A percentile compares a stretch with the other conserved stretches of the same genome.
These are phyloP conservation scores for Microcebus tavaratra DNA, from an alignment of 2,113 vertebrate genomes.

Conservation along the genomic window DNA sequence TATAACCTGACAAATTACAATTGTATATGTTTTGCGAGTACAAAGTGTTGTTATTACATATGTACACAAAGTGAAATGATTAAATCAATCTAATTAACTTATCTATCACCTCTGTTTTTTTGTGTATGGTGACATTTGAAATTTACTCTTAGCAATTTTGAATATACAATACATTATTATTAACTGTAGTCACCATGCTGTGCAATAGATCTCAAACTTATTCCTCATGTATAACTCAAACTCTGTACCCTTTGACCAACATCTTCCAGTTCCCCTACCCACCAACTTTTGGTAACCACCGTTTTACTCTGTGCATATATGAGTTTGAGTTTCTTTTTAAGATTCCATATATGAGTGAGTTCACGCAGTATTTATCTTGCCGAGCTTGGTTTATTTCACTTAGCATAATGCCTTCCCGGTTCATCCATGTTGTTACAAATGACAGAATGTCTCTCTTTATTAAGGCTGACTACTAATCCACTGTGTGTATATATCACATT, in stretches of 20 bases:
- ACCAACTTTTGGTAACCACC: neutral
- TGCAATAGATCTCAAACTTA: neutral
- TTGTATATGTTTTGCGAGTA: neutral
- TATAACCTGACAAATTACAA: neutral
- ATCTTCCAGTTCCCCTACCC: neutral
- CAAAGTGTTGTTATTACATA: neutral
- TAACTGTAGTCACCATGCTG: neutral
- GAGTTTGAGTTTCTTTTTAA: neutral
- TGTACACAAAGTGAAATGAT: neutral
- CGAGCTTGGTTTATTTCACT: neutral
- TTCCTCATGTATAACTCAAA: neutral
- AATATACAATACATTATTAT: neutral
- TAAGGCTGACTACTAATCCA: neutral
- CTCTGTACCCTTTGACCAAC: neutral
- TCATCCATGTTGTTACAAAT: neutral
- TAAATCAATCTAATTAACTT: neutral
- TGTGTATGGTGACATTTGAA: neutral
- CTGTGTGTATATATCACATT: too few relatives aligned
- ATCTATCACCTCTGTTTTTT: neutral
- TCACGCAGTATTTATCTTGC: neutral
- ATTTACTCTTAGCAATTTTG: neutral
- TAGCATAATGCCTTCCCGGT: neutral
- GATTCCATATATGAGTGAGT: neutral
- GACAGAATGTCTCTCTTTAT: neutral
- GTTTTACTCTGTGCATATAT: neutral